phyloP scores from a whole-genome alignment of 92 coral and sea anemone species.

The Paramuricea clavata region DNA sequence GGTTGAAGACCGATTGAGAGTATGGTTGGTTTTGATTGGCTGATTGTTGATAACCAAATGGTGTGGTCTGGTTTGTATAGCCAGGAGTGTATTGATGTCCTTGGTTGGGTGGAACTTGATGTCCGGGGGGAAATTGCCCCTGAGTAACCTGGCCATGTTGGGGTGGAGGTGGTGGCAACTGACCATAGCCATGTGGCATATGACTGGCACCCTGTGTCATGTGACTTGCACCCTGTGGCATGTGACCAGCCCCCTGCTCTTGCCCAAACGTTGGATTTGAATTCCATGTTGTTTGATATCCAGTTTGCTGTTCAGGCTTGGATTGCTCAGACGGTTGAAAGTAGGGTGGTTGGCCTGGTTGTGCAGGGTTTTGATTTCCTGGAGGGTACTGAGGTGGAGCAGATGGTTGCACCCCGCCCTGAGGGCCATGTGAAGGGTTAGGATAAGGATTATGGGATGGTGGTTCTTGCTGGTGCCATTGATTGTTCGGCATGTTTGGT shows the following conservation, averaged over 20 bases:
- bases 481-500: constrained; percentile 11
- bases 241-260: constrained; percentile 52
- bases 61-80: constrained; percentile 13
- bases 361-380: not conserved
- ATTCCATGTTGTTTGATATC: constrained; percentile 35
- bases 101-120: constrained; percentile 21
- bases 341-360: constrained; percentile 65
- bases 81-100: constrained; percentile 12
- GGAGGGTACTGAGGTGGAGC: constrained; percentile 18
- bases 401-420: constrained; percentile 26
- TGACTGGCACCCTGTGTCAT: constrained; percentile 38
- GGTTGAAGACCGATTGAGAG: not conserved
- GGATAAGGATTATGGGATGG: constrained; percentile 7
- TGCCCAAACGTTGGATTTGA: constrained; percentile 25
- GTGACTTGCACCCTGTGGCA: constrained; percentile 41
- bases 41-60: constrained; percentile 25
- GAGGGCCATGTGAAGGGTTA: not conserved
- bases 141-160: constrained; percentile 16
- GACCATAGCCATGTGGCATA: constrained; percentile 60
- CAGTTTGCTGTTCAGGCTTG: constrained; percentile 30
- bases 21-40: constrained; percentile 8
- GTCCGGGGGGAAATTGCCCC: constrained; percentile 22
- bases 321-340: constrained; percentile 60
- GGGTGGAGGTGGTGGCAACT: constrained; percentile 61
- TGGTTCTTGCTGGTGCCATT: constrained; percentile 6